phyloP scores from a whole-genome alignment of 2,797 vertebrate species.

The Oreonectes daqikongensis region DNA sequence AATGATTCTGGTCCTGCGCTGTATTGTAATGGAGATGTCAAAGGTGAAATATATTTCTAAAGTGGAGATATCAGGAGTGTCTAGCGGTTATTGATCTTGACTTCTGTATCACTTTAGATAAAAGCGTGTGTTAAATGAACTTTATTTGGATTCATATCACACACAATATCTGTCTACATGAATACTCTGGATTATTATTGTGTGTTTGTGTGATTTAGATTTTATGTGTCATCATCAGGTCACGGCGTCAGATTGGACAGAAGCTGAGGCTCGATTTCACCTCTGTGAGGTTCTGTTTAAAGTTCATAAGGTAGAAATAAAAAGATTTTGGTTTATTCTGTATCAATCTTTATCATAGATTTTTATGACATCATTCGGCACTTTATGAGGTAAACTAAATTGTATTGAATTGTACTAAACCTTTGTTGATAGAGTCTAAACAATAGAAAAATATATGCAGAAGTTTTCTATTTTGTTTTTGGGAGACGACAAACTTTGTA shows the following conservation, averaged over 20 bases:
- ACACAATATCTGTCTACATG: neutral
- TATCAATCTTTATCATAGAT: too few species aligned
- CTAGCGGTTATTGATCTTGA: neutral
- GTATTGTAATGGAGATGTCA: constrained; percentile 7
- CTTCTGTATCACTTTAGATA: neutral
- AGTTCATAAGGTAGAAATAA: constrained; percentile 89
- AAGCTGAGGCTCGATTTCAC: constrained; percentile 89
- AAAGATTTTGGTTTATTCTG: neutral
- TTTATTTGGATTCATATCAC: neutral
- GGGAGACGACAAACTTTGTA: too few species aligned
- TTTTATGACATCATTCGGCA: too few species aligned
- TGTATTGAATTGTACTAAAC: too few species aligned
- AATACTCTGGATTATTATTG: neutral
- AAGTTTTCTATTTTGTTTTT: too few species aligned
- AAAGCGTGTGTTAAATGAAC: neutral
- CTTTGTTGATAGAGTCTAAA: too few species aligned
- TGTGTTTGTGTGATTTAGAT: neutral
- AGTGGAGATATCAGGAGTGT: too few species aligned
- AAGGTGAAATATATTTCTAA: neutral
- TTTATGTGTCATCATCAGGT: constrained; percentile 76
- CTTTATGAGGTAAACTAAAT: too few species aligned
- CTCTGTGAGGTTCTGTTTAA: constrained; percentile 98
- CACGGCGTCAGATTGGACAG: constrained; percentile 86
- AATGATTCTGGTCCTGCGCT: constrained; percentile 2
- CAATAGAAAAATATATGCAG: too few species aligned